Evolutionary conservation across 2,888 invertebrate genomes (phyloP).

Genomic region (Crepidodera aurea): DNA sequence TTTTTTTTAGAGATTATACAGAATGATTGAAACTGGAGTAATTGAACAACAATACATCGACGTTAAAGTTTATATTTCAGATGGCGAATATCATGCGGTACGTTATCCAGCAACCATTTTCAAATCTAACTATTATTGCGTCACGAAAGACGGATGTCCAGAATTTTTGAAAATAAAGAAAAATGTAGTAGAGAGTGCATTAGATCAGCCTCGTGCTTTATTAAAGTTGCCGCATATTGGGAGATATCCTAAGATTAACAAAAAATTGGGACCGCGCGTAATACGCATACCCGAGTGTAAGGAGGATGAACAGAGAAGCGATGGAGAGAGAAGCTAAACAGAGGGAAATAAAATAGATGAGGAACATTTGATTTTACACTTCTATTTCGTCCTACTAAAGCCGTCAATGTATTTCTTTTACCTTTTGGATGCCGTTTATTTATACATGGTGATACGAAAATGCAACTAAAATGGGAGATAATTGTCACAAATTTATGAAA

Average conservation of each 20-base stretch:
- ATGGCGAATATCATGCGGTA: slow-evolving; percentile 57
- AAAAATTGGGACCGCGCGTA: slow-evolving; percentile 28
- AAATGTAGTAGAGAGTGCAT: slow-evolving; percentile 48
- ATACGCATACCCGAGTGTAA: slow-evolving; percentile 6
- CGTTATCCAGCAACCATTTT: slow-evolving; percentile 61
- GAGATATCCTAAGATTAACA: slow-evolving; percentile 51
- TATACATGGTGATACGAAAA: too few species aligned
- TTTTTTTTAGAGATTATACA: slow-evolving; percentile 55
- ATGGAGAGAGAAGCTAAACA: background rate
- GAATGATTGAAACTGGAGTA: slow-evolving; percentile 59
- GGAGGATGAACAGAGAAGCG: background rate
- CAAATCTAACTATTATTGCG: slow-evolving; percentile 67
- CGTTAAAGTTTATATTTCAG: slow-evolving; percentile 59
- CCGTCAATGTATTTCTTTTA: too few species aligned
- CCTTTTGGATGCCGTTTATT: too few species aligned
- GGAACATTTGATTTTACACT: too few species aligned
- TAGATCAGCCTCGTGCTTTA: slow-evolving; percentile 49
- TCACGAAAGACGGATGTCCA: slow-evolving; percentile 61
- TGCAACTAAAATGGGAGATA: too few species aligned
- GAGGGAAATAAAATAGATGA: too few species aligned
- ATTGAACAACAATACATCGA: slow-evolving; percentile 61
- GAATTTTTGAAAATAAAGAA: slow-evolving; percentile 54
- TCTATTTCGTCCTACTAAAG: too few species aligned
- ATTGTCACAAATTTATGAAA: too few species aligned
- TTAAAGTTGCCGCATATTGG: slow-evolving; percentile 51